Conservation (phyloP, 2,888 invertebrate genomes). For the Sipha maydis region DNA sequence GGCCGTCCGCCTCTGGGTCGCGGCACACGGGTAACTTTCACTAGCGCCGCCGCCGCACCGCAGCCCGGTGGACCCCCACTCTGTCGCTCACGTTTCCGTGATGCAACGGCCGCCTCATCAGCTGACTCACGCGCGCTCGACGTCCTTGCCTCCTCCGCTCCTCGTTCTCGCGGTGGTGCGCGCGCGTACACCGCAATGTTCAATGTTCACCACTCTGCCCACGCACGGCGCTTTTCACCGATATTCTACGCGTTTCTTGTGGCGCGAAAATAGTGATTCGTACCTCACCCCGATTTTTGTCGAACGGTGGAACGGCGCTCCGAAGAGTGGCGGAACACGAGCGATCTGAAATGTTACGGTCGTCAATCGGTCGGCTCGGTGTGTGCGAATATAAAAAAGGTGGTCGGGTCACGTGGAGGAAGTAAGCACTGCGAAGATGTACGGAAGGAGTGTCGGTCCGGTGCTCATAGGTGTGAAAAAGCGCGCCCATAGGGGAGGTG, state of each 20-base stretch:
- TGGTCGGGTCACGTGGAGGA: neutral
- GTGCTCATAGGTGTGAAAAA: constrained; percentile 14
- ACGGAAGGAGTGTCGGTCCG: neutral
- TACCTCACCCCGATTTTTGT: too few relatives aligned
- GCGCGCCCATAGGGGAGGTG: neutral
- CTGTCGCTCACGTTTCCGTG: constrained; percentile 48
- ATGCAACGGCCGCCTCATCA: constrained; percentile 60
- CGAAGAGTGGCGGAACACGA: too few relatives aligned
- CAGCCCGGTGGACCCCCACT: constrained; percentile 31
- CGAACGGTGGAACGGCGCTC: too few relatives aligned
- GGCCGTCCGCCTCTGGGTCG: constrained; percentile 51
- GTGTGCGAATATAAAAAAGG: neutral
- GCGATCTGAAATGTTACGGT: too few relatives aligned
- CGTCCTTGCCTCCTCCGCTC: constrained; percentile 32
- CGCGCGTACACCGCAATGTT: neutral
- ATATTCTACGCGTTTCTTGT: too few relatives aligned
- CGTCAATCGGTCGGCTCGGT: too few relatives aligned
- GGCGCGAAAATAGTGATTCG: too few relatives aligned
- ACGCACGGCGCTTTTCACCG: too few relatives aligned
- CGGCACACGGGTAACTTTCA: constrained; percentile 55
- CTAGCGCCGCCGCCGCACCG: constrained; percentile 54
- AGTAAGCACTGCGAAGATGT: neutral
- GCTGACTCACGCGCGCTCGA: constrained; percentile 50
- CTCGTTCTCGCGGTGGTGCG: too few relatives aligned
- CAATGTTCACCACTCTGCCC: too few relatives aligned